These are phyloP conservation scores for Sinotaia quadrata DNA, from an alignment of 2,888 invertebrate genomes.

Conservation along the genomic window DNA sequence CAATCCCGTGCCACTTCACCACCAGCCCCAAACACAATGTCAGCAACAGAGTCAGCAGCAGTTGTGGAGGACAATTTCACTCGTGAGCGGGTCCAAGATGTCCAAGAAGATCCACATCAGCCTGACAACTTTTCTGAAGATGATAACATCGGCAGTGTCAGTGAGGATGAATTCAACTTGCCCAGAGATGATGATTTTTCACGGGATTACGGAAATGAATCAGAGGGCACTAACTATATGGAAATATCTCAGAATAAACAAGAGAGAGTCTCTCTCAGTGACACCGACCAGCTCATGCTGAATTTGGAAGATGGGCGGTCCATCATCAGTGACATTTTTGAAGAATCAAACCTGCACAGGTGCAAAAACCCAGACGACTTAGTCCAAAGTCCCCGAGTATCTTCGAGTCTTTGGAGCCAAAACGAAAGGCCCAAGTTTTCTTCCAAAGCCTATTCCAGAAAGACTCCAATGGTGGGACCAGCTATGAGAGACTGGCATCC, in stretches of 20 bases:
- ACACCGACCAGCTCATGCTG: conserved; percentile 44
- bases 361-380: no score
- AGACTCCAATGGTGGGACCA: not conserved
- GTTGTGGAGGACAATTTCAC: not conserved
- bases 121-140: conserved; percentile 40
- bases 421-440: conserved; percentile 41
- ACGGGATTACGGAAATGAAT: not conserved
- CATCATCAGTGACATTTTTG: conserved; percentile 52
- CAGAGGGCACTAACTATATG: conserved; percentile 31
- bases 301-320: conserved; percentile 45
- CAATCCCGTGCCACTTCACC: not conserved
- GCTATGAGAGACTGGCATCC: not conserved
- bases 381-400: not conserved
- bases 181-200: conserved; percentile 14
- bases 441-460: conserved; percentile 18
- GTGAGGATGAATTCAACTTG: conserved; percentile 48
- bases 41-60: not conserved
- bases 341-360: conserved; percentile 31
- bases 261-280: conserved; percentile 25
- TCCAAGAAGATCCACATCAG: conserved; percentile 30
- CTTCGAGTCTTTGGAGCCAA: conserved; percentile 28
- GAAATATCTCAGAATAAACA: conserved; percentile 33
- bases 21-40: not conserved
- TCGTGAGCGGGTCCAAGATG: conserved; percentile 19
- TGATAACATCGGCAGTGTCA: conserved; percentile 48